Conservation (phyloP, 2,888 invertebrate genomes). For the Hoplodrina ambigua region DNA sequence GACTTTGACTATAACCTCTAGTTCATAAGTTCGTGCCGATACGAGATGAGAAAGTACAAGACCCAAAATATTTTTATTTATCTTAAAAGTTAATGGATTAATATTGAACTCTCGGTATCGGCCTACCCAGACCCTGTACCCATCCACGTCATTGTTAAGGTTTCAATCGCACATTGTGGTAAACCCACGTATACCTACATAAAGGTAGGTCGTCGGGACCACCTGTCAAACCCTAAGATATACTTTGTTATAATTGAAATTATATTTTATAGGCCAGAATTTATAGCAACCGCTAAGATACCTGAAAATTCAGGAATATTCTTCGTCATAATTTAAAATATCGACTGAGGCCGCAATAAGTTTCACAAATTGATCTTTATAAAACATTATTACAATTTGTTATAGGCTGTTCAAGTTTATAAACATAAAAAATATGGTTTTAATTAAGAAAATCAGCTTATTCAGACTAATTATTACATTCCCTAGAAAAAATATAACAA, state of each 20-base stretch:
- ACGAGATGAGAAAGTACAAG: too few species aligned
- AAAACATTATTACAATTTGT: neutral
- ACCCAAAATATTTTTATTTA: constrained; percentile 1
- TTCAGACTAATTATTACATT: neutral
- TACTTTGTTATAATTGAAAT: constrained; percentile 31
- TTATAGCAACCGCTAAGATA: constrained; percentile 15
- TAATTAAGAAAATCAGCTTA: neutral
- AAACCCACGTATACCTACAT: neutral
- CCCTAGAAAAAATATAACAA: neutral
- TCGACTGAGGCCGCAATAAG: neutral
- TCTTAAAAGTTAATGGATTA: constrained; percentile 9
- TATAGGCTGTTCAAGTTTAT: neutral
- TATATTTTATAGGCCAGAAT: constrained; percentile 20
- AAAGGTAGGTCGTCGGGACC: neutral
- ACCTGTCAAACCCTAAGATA: constrained; percentile 17
- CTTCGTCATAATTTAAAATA: constrained; percentile 13
- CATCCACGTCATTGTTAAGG: constrained; percentile 9
- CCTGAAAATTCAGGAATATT: constrained; percentile 3
- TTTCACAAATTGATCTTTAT: neutral
- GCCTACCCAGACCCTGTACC: constrained; percentile 7
- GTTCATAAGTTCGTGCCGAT: too few species aligned
- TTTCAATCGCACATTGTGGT: constrained; percentile 37
- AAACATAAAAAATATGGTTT: neutral
- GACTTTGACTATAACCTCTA: neutral
- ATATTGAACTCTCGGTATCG: constrained; percentile 29